Evolutionary conservation across 2,797 vertebrate genomes (phyloP).

Genomic region (Hemitrygon akajei): DNA sequence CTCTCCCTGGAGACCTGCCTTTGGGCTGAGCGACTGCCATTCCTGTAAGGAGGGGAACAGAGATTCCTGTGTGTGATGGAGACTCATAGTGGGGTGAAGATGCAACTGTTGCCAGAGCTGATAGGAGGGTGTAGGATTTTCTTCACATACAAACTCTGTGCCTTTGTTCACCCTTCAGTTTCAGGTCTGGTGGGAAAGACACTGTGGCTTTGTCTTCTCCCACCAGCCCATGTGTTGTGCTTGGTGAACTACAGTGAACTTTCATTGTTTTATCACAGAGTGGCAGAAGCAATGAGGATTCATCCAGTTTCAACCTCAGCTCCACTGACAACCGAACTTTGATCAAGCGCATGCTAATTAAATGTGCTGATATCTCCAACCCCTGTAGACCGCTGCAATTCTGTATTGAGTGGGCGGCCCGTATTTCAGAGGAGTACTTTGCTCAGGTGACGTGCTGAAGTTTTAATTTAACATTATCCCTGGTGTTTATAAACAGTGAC

Average conservation of each 20-base stretch:
- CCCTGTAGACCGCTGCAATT: conserved; percentile 81
- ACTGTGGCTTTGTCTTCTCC: background rate
- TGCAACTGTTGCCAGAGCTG: no score
- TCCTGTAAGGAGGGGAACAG: no score
- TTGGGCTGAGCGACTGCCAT: background rate
- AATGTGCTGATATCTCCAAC: conserved; percentile 92
- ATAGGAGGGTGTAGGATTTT: no score
- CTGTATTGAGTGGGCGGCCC: conserved; percentile 89
- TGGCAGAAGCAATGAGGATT: conserved; percentile 60
- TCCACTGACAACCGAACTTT: conserved; percentile 85
- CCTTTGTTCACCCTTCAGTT: background rate
- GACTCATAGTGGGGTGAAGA: no score
- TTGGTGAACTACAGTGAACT: background rate
- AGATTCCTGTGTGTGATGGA: no score
- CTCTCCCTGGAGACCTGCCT: background rate
- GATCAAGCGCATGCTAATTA: conserved; percentile 92
- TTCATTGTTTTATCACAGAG: conserved; percentile 48
- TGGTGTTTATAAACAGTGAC: conserved; percentile 25
- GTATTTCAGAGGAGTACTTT: conserved; percentile 96
- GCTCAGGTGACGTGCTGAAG: conserved; percentile 72
- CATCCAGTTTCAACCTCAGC: conserved; percentile 69
- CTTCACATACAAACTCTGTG: no score
- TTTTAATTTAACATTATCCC: background rate
- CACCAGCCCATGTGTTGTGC: background rate
- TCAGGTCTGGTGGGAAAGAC: background rate